phyloP scores from a whole-genome alignment of 2,888 invertebrate genomes.

The Eupithecia subfuscata region DNA sequence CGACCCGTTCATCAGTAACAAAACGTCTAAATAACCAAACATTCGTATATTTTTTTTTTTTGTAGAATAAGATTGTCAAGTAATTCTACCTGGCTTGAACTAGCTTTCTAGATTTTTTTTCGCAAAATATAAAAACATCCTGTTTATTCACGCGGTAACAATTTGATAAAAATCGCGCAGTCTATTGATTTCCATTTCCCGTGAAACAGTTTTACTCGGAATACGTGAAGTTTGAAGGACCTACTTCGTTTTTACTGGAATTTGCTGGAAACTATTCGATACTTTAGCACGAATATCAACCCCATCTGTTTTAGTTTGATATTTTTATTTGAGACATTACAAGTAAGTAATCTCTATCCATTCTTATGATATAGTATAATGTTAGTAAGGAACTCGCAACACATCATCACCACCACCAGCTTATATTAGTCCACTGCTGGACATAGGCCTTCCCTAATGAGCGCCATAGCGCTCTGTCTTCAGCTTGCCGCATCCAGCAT shows the following conservation, averaged over 20 bases:
- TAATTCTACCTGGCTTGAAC: not conserved
- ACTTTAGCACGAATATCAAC: not conserved
- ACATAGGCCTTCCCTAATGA: no score
- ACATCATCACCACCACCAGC: no score
- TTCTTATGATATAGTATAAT: not conserved
- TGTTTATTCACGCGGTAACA: not conserved
- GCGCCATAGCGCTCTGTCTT: no score
- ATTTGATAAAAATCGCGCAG: conserved; percentile 30
- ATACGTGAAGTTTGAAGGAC: conserved; percentile 24
- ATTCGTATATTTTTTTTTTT: no score
- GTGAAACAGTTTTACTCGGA: conserved; percentile 31
- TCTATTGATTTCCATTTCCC: conserved; percentile 35
- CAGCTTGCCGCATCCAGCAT: no score
- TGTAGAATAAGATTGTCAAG: not conserved
- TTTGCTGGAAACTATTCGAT: not conserved
- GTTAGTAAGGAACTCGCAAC: not conserved
- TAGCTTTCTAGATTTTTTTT: not conserved
- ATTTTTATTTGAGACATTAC: not conserved
- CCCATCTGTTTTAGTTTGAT: not conserved
- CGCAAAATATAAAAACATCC: not conserved
- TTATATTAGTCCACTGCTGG: no score
- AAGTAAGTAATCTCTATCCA: not conserved
- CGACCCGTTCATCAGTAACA: no score
- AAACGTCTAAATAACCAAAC: no score
- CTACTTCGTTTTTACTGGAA: conserved; percentile 3